Evolutionary conservation across 2,797 vertebrate species (phyloP).

Genomic region (Botia kubotai): DNA sequence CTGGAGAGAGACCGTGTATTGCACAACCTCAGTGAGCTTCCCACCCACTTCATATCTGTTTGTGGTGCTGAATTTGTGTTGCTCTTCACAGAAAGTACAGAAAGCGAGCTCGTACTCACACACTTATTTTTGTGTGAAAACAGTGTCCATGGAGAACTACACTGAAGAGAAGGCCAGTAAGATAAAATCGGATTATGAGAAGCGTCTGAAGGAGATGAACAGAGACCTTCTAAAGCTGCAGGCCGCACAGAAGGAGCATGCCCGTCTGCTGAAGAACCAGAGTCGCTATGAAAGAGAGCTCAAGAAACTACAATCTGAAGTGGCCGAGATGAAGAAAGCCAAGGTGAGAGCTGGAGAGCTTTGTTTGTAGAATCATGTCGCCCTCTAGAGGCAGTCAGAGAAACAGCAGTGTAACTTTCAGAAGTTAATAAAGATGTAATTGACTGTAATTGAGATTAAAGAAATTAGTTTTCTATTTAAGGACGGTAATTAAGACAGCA

Average conservation of each 20-base stretch:
- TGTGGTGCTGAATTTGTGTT: neutral
- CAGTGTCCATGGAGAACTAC: constrained; percentile 98
- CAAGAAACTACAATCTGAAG: constrained; percentile 91
- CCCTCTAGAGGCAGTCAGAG: constrained; percentile 32
- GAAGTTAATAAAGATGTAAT: neutral
- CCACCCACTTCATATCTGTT: neutral
- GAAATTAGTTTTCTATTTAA: too few species aligned
- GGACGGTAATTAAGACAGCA: too few species aligned
- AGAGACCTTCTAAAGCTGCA: constrained; percentile 94
- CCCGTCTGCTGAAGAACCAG: constrained; percentile 95
- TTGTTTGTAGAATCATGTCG: neutral
- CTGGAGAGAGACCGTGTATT: constrained; percentile 94
- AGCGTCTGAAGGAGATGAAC: constrained; percentile 96
- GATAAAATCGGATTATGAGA: constrained; percentile 95
- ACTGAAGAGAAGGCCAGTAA: constrained; percentile 94
- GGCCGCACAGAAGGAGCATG: constrained; percentile 92
- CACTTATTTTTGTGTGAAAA: neutral
- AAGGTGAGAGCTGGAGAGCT: constrained; percentile 79
- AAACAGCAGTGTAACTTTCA: neutral
- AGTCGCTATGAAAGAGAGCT: constrained; percentile 91
- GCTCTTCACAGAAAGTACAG: neutral
- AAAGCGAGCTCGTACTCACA: neutral
- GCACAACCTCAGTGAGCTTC: constrained; percentile 92
- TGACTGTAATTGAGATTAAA: neutral
- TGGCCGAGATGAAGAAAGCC: constrained; percentile 97